These are phyloP conservation scores for Trematomus bernacchii DNA, from an alignment of 2,797 vertebrate genomes.

Conservation along the genomic window DNA sequence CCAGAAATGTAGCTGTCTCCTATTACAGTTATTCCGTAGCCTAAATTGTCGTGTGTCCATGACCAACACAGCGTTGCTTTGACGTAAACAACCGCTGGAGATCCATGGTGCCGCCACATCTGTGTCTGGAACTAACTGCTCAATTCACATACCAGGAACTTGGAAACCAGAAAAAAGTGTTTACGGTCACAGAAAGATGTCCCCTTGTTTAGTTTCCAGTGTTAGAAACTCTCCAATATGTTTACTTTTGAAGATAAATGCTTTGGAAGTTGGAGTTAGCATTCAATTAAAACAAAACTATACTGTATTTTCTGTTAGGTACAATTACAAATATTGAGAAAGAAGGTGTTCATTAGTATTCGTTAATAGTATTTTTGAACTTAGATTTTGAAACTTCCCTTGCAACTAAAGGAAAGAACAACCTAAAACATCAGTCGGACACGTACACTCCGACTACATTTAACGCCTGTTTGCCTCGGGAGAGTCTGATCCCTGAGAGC, in stretches of 20 bases:
- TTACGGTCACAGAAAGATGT: background rate
- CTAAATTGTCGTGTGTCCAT: background rate
- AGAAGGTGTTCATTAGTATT: too few species aligned
- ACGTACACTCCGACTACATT: constrained; percentile 22
- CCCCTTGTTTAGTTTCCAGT: background rate
- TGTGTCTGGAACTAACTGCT: background rate
- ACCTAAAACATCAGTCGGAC: background rate
- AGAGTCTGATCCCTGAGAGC: constrained; percentile 30
- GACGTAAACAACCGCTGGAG: background rate
- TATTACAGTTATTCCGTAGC: background rate
- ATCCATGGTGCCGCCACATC: background rate
- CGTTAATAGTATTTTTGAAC: too few species aligned
- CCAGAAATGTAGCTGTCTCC: background rate
- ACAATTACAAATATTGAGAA: too few species aligned
- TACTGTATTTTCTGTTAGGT: too few species aligned
- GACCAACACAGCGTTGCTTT: background rate
- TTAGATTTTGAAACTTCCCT: background rate
- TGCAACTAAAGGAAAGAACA: background rate
- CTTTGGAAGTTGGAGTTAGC: background rate
- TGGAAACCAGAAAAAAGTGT: background rate
- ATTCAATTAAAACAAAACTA: too few species aligned
- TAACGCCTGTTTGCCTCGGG: constrained; percentile 43
- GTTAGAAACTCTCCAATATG: background rate
- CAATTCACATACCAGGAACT: background rate
- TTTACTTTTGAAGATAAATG: background rate